phyloP scores from a whole-genome alignment of 2,113 vertebrate species.

The Chitala chitala region DNA sequence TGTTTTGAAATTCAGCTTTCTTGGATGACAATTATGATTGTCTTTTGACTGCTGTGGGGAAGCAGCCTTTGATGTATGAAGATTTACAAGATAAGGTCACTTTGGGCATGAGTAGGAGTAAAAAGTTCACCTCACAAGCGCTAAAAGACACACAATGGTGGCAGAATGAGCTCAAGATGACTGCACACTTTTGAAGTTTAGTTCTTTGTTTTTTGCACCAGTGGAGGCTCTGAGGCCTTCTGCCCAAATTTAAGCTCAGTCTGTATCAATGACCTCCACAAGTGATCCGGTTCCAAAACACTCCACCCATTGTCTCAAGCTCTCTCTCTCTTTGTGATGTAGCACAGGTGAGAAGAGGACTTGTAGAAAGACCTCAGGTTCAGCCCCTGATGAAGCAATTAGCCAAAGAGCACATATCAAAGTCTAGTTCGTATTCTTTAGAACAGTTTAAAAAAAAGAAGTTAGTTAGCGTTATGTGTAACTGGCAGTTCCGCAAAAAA shows the following conservation, averaged over 20 bases:
- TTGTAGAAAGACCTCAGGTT: not conserved
- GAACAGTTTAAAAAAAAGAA: not conserved
- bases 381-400: not conserved
- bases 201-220: slow-evolving; percentile 66
- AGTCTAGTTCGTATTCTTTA: not conserved
- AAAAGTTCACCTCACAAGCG: too few species aligned
- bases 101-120: too few species aligned
- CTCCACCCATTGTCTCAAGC: not conserved
- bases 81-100: too few species aligned
- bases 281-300: not conserved
- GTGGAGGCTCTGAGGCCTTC: slow-evolving; percentile 66
- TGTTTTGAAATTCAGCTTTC: not conserved
- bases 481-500: too few species aligned
- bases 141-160: slow-evolving; percentile 50
- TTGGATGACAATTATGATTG: not conserved
- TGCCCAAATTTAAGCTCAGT: slow-evolving; percentile 68
- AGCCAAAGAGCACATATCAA: not conserved
- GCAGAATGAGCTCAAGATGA: slow-evolving; percentile 73
- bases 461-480: too few species aligned
- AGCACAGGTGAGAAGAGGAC: not conserved
- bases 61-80: not conserved
- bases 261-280: slow-evolving; percentile 60
- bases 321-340: not conserved
- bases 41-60: not conserved
- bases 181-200: slow-evolving; percentile 68